These are phyloP conservation scores for Casuarius casuarius DNA, from an alignment of 2,113 vertebrate genomes.

Conservation along the genomic window DNA sequence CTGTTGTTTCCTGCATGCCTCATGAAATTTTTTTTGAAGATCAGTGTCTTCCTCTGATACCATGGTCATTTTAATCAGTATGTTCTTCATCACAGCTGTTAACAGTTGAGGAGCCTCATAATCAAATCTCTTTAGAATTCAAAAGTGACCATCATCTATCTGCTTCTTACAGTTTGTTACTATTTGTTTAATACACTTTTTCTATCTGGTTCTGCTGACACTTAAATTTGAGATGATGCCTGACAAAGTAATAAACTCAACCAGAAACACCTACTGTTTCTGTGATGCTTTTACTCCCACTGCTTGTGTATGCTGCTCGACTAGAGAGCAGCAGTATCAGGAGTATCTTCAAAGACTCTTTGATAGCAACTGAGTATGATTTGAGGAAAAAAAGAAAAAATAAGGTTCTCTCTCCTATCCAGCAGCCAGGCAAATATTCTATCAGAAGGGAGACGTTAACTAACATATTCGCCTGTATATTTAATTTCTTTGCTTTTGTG, in stretches of 20 bases:
- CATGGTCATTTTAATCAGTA: not conserved
- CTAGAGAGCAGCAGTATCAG: not conserved
- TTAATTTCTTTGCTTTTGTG: slow-evolving; percentile 50
- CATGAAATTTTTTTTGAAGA: not conserved
- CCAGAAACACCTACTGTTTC: not conserved
- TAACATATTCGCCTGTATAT: not conserved
- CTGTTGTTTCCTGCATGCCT: not conserved
- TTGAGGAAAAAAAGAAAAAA: not conserved
- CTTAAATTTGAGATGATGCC: not conserved
- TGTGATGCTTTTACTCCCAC: not conserved
- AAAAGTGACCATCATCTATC: not conserved
- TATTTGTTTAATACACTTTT: not conserved
- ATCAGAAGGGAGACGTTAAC: not conserved
- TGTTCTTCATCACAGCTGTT: not conserved
- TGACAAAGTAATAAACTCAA: not conserved
- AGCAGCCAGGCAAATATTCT: slow-evolving; percentile 42
- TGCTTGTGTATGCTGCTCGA: not conserved
- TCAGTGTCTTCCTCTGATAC: not conserved
- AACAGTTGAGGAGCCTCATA: too few species aligned
- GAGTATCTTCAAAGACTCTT: slow-evolving; percentile 14
- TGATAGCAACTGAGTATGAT: not conserved
- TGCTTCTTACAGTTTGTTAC: not conserved
- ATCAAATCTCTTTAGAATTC: not conserved
- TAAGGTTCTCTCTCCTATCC: not conserved
- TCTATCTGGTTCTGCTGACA: too few species aligned